Base-by-base conservation (phyloP, 2,888 invertebrate genomes). In the Syritta pipiens region DNA sequence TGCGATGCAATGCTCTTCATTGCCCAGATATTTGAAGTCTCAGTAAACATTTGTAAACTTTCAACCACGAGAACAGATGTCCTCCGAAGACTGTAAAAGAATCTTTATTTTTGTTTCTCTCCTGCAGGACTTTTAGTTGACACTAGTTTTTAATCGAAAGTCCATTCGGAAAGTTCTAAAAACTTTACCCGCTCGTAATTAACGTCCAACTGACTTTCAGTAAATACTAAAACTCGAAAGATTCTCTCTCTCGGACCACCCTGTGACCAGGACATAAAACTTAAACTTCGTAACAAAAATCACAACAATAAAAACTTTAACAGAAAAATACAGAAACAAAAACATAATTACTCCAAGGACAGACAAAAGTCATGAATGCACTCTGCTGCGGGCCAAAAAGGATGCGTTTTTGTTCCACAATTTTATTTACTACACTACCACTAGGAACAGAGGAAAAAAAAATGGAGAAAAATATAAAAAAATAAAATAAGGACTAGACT, bases 281-380 rank as follows among this genome's bases (percentile, higher is more conserved):
- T 4, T n/a, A 49, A 53, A 20, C 6, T n/a, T n/a, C n/a, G n/a
- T n/a, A n/a, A 14, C 5, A 32, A 44, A 9, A 37, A 24, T 19
- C 17, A 37, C 17, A 28, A 49, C 17, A 74, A n/a, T 5, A 55
- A 32, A 46, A 19, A 30, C 17, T 22, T n/a, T 40, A 40, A 46
- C 20, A 46, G 7, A 60, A 35, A 71, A 53, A 9, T 37, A 5
- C 42, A 71, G 46, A 51, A 37, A n/a, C n/a, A n/a, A n/a, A n/a
- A n/a, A n/a, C n/a, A n/a, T n/a, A 62, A 44, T 37, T 60, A 26
- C 24, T 44, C 19, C 2, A 30, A 30, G 35, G 69, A 35, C 40
- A 60, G 20, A 60, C 37, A 17, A 17, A 51, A 69, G 24, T 35
- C 51, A 59, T 60, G 28, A 60, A 69, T 35, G 44, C 20, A 51